These are phyloP conservation scores for Lophius piscatorius DNA, from an alignment of 2,113 vertebrate species.

Conservation along the genomic window DNA sequence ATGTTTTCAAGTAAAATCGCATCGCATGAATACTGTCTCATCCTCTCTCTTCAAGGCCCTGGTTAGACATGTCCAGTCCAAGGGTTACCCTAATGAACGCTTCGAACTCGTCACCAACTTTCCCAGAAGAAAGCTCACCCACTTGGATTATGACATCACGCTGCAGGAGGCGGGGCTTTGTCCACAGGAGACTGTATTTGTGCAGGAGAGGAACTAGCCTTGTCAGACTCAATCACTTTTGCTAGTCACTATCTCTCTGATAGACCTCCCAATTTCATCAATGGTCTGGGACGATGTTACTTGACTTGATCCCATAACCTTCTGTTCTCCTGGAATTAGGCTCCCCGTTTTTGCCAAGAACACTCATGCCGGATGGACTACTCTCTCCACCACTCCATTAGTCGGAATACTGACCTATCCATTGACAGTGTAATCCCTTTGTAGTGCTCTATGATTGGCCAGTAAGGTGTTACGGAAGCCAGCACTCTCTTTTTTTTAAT, in stretches of 20 bases:
- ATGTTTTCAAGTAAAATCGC: too few species aligned
- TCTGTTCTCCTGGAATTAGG: conserved; percentile 52
- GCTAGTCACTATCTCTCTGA: conserved; percentile 58
- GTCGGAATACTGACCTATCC: conserved; percentile 51
- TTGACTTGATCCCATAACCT: conserved; percentile 45
- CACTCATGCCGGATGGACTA: conserved; percentile 54
- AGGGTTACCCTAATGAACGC: conserved; percentile 98
- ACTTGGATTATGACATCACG: conserved; percentile 99
- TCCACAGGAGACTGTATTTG: conserved; percentile 99
- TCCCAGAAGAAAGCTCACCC: conserved; percentile 94
- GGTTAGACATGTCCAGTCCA: conserved; percentile 94
- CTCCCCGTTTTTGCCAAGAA: conserved; percentile 39
- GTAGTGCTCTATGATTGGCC: conserved; percentile 56
- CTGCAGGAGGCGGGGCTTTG: conserved; percentile 98
- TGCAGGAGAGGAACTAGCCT: conserved; percentile 97
- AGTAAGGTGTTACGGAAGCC: conserved; percentile 57
- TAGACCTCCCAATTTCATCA: conserved; percentile 63
- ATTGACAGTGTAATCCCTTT: conserved; percentile 53
- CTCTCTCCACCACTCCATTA: conserved; percentile 45
- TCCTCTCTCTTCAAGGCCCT: conserved; percentile 82
- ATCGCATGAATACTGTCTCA: not conserved
- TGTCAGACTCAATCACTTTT: conserved; percentile 70
- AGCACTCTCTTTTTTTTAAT: conserved; percentile 34
- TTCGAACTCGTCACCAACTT: conserved; percentile 99
- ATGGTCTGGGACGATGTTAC: conserved; percentile 49